A percentile compares a stretch with the other conserved stretches of the same genome.
Conservation (phyloP, 2,888 invertebrate genomes). For the Polyommatus iphigenia region DNA sequence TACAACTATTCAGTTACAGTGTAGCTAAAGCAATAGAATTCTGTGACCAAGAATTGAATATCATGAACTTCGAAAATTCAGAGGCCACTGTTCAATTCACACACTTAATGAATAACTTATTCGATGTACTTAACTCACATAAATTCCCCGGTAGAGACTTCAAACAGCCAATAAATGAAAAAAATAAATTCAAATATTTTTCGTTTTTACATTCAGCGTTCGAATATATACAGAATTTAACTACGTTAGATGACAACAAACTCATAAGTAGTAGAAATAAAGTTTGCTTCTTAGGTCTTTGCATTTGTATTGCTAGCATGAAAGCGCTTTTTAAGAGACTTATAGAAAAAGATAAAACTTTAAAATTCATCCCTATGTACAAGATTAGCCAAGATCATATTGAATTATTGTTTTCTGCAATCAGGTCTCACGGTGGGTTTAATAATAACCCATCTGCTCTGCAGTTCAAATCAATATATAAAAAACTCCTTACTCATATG, state of each 20-base stretch:
- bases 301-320: neutral
- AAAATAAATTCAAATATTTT: no score
- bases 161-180: no score
- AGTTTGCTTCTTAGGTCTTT: conserved; percentile 1
- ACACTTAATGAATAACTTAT: conserved; percentile 4
- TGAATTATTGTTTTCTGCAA: no score
- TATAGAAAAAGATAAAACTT: neutral
- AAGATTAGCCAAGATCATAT: no score
- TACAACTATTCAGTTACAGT: conserved; percentile 9
- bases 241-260: neutral
- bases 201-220: neutral
- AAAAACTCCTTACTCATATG: no score
- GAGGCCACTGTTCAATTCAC: conserved; percentile 7
- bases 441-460: no score
- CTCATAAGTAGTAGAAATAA: conserved; percentile 1
- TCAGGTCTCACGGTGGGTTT: no score
- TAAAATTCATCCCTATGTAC: conserved; percentile 2
- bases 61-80: neutral
- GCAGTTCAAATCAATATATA: no score
- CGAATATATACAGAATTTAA: neutral
- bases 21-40: conserved; percentile 10
- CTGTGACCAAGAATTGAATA: conserved; percentile 8
- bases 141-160: no score
- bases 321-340: neutral
- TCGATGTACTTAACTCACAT: neutral